These are phyloP conservation scores for Yasuhikotakia modesta DNA, from an alignment of 2,797 vertebrate species.

Conservation along the genomic window DNA sequence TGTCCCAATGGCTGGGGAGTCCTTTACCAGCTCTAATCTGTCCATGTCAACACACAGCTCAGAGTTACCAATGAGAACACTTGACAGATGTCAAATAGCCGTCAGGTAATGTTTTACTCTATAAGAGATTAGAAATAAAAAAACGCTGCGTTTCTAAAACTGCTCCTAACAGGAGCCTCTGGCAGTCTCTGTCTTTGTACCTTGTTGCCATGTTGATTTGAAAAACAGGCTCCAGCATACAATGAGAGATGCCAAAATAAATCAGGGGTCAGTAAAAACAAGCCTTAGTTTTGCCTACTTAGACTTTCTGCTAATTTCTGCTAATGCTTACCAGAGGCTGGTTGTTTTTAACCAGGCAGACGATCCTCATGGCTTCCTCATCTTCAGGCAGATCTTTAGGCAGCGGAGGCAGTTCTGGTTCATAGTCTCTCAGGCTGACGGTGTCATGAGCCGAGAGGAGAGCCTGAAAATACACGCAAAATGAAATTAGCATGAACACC, in stretches of 20 bases:
- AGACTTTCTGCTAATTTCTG: background rate
- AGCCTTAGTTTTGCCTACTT: background rate
- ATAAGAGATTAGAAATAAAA: background rate
- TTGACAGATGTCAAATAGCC: background rate
- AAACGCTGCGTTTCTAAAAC: background rate
- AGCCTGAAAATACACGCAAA: slow-evolving; percentile 74
- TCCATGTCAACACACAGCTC: slow-evolving; percentile 49
- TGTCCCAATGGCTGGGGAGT: slow-evolving; percentile 63
- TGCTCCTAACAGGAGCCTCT: background rate
- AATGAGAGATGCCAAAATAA: slow-evolving; percentile 12
- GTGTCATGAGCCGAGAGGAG: slow-evolving; percentile 90
- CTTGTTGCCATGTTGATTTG: slow-evolving; percentile 19
- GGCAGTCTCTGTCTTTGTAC: background rate
- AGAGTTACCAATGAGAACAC: slow-evolving; percentile 35
- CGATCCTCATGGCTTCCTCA: slow-evolving; percentile 91
- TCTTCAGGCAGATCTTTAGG: slow-evolving; percentile 87
- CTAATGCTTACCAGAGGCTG: slow-evolving; percentile 87
- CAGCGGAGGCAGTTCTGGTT: slow-evolving; percentile 87
- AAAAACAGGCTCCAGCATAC: slow-evolving; percentile 7
- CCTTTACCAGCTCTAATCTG: slow-evolving; percentile 47
- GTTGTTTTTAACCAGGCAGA: slow-evolving; percentile 96
- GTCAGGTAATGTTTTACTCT: background rate
- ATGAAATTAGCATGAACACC: background rate
- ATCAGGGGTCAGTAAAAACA: slow-evolving; percentile 1
- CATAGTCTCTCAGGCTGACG: slow-evolving; percentile 91